These are phyloP conservation scores for Rhamphomyia laevipes DNA, from an alignment of 2,888 invertebrate species.

Conservation along the genomic window DNA sequence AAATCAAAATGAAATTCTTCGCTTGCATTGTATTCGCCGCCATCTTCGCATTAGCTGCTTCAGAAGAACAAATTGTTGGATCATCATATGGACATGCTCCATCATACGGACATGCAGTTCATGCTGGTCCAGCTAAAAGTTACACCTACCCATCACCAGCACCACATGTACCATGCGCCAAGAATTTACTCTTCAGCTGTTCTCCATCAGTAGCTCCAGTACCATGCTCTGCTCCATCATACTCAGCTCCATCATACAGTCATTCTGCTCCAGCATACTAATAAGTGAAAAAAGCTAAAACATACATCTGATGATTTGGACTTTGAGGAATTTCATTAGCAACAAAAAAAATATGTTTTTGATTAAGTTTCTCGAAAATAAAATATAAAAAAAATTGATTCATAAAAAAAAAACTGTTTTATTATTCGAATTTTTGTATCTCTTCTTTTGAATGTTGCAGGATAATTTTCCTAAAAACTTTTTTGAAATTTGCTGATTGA, in stretches of 20 bases:
- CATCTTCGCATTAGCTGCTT: background rate
- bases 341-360: too few relatives aligned
- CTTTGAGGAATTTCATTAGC: too few relatives aligned
- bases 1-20: background rate
- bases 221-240: background rate
- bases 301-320: too few relatives aligned
- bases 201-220: background rate
- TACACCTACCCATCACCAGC: background rate
- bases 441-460: too few relatives aligned
- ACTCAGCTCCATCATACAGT: background rate
- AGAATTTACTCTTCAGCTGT: background rate
- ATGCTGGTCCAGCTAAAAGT: background rate
- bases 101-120: background rate
- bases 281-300: too few relatives aligned
- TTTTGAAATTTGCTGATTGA: too few relatives aligned
- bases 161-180: background rate
- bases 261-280: too few relatives aligned
- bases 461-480: too few relatives aligned
- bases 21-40: background rate
- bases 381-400: too few relatives aligned
- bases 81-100: background rate
- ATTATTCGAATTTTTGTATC: too few relatives aligned
- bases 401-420: too few relatives aligned
- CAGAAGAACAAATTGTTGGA: background rate
- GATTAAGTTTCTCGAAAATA: too few relatives aligned